These are phyloP conservation scores for Schlechtendalia chinensis DNA, from an alignment of 1,140 invertebrate species.

Conservation along the genomic window DNA sequence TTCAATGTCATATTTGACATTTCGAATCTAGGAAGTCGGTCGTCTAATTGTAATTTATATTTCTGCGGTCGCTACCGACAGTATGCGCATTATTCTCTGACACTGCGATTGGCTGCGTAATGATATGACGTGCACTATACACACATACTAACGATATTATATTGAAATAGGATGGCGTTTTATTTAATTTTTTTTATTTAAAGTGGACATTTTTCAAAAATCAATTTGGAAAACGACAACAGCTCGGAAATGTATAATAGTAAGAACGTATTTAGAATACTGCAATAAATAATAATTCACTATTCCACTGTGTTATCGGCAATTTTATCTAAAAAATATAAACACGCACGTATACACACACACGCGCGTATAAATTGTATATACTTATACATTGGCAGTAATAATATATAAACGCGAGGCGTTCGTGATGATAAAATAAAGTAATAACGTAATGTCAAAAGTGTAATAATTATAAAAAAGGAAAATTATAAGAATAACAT, in stretches of 20 bases:
- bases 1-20: too few species aligned
- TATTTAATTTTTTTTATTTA: not conserved
- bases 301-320: not conserved
- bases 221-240: not conserved
- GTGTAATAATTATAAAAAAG: not conserved
- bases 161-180: not conserved
- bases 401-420: not conserved
- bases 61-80: too few species aligned
- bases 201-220: not conserved
- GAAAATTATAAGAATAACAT: not conserved
- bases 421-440: slow-evolving; percentile 15
- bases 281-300: slow-evolving; percentile 7
- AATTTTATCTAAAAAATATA: slow-evolving; percentile 7
- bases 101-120: too few species aligned
- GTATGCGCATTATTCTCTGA: too few species aligned
- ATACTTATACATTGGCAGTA: not conserved
- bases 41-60: too few species aligned
- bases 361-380: not conserved
- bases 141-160: too few species aligned
- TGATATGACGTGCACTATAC: too few species aligned
- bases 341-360: not conserved
- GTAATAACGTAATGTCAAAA: not conserved
- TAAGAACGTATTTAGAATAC: not conserved
- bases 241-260: not conserved
- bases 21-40: too few species aligned